phyloP scores from a whole-genome alignment of 2,113 vertebrate species.

The Hippocampus mohnikei region DNA sequence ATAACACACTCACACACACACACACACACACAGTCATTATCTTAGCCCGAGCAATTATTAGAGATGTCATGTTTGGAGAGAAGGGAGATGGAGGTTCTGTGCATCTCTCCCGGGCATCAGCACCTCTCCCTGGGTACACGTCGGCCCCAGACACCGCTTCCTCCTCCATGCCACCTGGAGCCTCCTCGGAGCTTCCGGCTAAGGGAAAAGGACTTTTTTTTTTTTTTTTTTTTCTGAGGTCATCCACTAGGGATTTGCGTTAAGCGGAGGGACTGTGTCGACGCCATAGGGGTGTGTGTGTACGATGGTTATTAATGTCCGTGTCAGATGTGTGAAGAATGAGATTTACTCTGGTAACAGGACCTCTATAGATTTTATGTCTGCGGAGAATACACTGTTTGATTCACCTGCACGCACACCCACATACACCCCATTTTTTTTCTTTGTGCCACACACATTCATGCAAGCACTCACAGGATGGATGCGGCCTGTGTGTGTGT shows the following conservation, averaged over 20 bases:
- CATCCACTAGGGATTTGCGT: constrained; percentile 61
- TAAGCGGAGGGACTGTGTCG: constrained; percentile 57
- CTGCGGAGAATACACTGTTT: constrained; percentile 55
- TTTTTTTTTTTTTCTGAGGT: constrained; percentile 28
- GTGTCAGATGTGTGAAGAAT: constrained; percentile 67
- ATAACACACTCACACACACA: constrained; percentile 35
- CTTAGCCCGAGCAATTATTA: constrained; percentile 54
- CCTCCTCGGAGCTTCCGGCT: constrained; percentile 59
- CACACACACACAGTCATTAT: constrained; percentile 41
- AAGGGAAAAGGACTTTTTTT: constrained; percentile 46
- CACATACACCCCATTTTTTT: background rate
- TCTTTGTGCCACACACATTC: constrained; percentile 2
- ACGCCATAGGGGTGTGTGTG: constrained; percentile 45
- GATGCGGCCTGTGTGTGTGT: constrained; percentile 54
- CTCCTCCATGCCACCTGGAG: constrained; percentile 27
- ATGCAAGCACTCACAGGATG: constrained; percentile 8
- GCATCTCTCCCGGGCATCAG: constrained; percentile 43
- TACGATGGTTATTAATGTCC: constrained; percentile 70
- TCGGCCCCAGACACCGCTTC: constrained; percentile 31
- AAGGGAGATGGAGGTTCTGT: constrained; percentile 12
- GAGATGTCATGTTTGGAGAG: constrained; percentile 47
- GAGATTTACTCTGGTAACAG: constrained; percentile 67
- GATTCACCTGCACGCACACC: constrained; percentile 48
- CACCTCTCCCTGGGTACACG: constrained; percentile 54
- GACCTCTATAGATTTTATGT: constrained; percentile 68